Conservation (phyloP, 2,113 vertebrate species). For the Takifugu bimaculatus region DNA sequence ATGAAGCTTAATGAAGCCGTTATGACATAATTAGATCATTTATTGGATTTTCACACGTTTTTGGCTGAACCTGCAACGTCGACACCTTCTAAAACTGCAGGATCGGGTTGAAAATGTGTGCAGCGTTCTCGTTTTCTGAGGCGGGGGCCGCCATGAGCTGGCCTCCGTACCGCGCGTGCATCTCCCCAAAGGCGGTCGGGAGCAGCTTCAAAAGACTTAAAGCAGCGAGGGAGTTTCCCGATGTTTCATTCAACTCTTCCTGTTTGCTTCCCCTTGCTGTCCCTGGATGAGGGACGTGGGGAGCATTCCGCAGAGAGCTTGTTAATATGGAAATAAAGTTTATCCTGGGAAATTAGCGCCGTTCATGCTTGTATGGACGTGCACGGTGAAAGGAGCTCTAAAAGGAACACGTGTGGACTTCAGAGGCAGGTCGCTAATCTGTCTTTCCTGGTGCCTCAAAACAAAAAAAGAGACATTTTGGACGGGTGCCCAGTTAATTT, state of each 20-base stretch:
- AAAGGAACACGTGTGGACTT: constrained; percentile 4
- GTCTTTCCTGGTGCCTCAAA: neutral
- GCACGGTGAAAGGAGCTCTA: neutral
- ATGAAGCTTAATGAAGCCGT: neutral
- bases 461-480: neutral
- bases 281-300: neutral
- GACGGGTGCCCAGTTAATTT: constrained; percentile 20
- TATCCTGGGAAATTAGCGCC: neutral
- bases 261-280: constrained; percentile 23
- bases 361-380: too few relatives aligned
- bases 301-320: constrained; percentile 10
- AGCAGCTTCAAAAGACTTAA: constrained; percentile 45
- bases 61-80: too few relatives aligned
- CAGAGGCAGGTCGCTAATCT: neutral
- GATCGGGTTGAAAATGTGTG: too few relatives aligned
- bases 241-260: constrained; percentile 25
- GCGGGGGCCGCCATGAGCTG: neutral
- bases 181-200: constrained; percentile 22
- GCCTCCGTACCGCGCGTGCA: constrained; percentile 13
- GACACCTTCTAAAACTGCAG: too few relatives aligned
- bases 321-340: constrained; percentile 2
- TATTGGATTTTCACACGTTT: too few relatives aligned
- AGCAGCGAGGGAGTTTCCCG: constrained; percentile 29
- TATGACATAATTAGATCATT: neutral
- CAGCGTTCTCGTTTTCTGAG: neutral